Evolutionary conservation across 2,797 vertebrate species (phyloP).

Genomic region (Falco cherrug): DNA sequence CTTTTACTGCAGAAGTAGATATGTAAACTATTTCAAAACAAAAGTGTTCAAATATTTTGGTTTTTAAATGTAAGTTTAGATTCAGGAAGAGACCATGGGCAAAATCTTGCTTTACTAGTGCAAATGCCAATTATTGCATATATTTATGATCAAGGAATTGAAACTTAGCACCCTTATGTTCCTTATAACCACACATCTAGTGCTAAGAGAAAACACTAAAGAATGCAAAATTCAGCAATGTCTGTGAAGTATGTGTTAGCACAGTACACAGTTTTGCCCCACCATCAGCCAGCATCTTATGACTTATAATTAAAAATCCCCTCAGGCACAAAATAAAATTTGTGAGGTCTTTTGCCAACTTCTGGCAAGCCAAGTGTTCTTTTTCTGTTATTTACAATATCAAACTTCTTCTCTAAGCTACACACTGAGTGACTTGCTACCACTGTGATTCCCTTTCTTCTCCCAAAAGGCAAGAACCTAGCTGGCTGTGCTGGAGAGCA

Average conservation of each 20-base stretch:
- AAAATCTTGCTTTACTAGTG: background rate
- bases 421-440: background rate
- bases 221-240: background rate
- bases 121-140: background rate
- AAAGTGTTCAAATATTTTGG: background rate
- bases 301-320: background rate
- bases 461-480: background rate
- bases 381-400: background rate
- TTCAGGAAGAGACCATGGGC: background rate
- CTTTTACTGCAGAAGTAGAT: background rate
- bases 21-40: background rate
- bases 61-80: background rate
- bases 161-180: background rate
- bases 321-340: background rate
- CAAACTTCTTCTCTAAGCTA: background rate
- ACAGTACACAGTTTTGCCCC: background rate
- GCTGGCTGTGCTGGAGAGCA: background rate
- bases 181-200: too few species aligned
- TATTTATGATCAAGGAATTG: background rate
- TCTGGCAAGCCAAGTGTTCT: background rate
- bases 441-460: background rate
- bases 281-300: background rate
- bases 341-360: background rate
- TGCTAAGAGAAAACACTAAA: background rate
- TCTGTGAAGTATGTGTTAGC: background rate